Percentiles rank a stretch among this genome's conserved stretches.
Conservation (phyloP, 2,888 invertebrate species). For the Megaustenia siamemsis region DNA sequence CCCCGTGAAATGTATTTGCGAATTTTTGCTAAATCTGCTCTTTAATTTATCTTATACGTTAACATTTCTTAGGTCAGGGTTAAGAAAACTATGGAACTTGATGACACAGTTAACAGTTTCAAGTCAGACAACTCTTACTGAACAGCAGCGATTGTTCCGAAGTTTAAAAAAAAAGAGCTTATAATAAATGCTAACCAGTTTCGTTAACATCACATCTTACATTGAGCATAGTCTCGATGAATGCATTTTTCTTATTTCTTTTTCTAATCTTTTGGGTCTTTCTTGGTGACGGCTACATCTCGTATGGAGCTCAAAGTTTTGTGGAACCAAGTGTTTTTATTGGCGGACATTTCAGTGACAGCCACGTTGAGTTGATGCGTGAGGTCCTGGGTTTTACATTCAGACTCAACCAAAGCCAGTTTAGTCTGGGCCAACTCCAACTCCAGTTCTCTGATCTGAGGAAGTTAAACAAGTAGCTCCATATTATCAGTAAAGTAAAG, state of each 20-base stretch:
- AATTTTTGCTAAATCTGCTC: too few species aligned
- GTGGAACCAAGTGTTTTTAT: conserved; percentile 91
- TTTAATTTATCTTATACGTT: too few species aligned
- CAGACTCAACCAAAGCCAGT: conserved; percentile 96
- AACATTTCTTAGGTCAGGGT: too few species aligned
- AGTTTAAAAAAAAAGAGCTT: too few species aligned
- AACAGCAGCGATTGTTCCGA: too few species aligned
- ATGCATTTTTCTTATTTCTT: neutral
- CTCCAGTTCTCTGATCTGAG: conserved; percentile 88
- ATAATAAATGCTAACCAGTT: too few species aligned
- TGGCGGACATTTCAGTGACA: conserved; percentile 87
- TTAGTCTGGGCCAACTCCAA: conserved; percentile 97
- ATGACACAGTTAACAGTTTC: too few species aligned
- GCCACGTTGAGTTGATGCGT: conserved; percentile 93
- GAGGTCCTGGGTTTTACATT: conserved; percentile 94
- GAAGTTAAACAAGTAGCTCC: too few species aligned
- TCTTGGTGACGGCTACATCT: conserved; percentile 80
- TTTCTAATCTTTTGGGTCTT: conserved; percentile 65
- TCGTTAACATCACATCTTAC: neutral
- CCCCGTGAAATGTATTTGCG: too few species aligned
- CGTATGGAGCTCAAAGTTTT: conserved; percentile 88
- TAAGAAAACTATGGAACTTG: too few species aligned
- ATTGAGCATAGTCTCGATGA: neutral
- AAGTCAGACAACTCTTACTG: too few species aligned
- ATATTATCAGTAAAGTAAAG: too few species aligned